These are phyloP conservation scores for Erythrocercus mccallii DNA, from an alignment of 2,113 vertebrate species.

Conservation along the genomic window DNA sequence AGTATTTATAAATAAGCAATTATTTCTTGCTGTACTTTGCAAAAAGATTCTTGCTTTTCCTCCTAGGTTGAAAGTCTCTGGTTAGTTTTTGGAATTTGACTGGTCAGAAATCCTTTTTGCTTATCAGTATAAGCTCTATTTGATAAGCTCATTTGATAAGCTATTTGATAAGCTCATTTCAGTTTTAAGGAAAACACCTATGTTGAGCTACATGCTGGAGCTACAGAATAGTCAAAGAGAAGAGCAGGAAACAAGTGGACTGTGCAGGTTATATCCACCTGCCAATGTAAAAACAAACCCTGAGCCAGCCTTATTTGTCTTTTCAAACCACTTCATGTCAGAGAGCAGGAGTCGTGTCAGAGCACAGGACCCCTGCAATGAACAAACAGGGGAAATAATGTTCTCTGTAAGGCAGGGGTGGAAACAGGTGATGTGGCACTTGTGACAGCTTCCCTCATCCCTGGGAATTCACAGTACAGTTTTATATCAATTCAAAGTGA, in stretches of 20 bases:
- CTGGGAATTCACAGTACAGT: not conserved
- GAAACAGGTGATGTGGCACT: not conserved
- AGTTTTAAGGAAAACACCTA: not conserved
- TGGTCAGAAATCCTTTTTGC: not conserved
- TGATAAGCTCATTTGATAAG: no score
- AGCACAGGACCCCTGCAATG: not conserved
- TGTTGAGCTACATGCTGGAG: not conserved
- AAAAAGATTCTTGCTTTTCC: not conserved
- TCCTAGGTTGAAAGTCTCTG: not conserved
- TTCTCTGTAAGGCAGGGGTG: not conserved
- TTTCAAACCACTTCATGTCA: not conserved
- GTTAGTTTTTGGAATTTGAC: not conserved
- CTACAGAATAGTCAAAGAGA: not conserved
- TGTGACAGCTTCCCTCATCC: not conserved
- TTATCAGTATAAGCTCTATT: not conserved
- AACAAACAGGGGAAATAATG: not conserved
- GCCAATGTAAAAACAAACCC: not conserved
- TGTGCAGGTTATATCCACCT: not conserved
- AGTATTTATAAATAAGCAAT: not conserved
- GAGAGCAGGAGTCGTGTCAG: not conserved
- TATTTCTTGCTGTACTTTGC: not conserved
- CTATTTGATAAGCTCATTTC: no score
- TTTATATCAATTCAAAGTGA: slow-evolving; percentile 4
- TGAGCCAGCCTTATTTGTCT: not conserved
- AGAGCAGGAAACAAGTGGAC: not conserved